These are phyloP conservation scores for Hyperoplus lanceolatus DNA, from an alignment of 2,797 vertebrate genomes.

Conservation along the genomic window DNA sequence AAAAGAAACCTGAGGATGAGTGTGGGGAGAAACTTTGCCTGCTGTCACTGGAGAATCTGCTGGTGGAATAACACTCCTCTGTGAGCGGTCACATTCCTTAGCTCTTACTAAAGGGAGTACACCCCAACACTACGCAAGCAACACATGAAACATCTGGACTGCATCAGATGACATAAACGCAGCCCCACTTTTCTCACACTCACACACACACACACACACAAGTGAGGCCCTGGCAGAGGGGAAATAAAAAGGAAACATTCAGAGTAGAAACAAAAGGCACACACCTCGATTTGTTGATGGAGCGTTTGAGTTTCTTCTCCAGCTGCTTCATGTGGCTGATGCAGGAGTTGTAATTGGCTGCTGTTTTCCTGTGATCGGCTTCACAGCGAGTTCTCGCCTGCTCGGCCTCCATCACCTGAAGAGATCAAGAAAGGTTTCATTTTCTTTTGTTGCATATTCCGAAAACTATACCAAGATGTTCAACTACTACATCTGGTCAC, in stretches of 20 bases:
- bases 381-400: constrained; percentile 93
- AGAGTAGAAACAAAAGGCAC: constrained; percentile 46
- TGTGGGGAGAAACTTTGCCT: constrained; percentile 11
- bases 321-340: constrained; percentile 95
- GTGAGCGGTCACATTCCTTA: constrained; percentile 77
- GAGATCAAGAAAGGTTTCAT: constrained; percentile 5
- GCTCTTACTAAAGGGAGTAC: constrained; percentile 60
- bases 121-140: constrained; percentile 57
- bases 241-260: background rate
- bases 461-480: no score
- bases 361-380: constrained; percentile 93
- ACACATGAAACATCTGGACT: constrained; percentile 78
- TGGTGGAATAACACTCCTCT: constrained; percentile 67
- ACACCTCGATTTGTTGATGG: constrained; percentile 97
- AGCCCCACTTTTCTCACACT: constrained; percentile 25
- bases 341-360: constrained; percentile 92
- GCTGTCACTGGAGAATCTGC: constrained; percentile 55
- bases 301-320: constrained; percentile 96
- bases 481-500: no score
- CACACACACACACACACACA: background rate
- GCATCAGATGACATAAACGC: constrained; percentile 63
- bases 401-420: constrained; percentile 97
- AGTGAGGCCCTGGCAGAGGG: constrained; percentile 33
- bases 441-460: background rate
- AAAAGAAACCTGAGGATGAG: constrained; percentile 21